Conservation (phyloP, 2,113 vertebrate genomes). For the Talpa occidentalis region DNA sequence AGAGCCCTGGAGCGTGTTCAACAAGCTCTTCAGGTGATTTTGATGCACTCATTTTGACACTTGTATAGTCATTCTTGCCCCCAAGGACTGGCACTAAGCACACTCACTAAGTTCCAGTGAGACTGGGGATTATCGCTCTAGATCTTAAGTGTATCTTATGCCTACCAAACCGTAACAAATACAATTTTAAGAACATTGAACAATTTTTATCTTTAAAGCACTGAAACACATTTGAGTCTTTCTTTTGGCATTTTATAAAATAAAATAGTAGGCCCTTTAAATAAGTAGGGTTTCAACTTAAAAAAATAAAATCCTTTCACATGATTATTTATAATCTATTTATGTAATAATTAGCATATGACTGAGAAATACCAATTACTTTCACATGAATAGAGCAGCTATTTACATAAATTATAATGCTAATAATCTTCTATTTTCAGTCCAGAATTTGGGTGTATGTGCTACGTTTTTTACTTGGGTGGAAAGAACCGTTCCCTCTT, state of each 20-base stretch:
- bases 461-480: constrained; percentile 46
- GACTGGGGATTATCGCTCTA: background rate
- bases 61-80: background rate
- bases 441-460: constrained; percentile 47
- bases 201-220: constrained; percentile 35
- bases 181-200: constrained; percentile 6
- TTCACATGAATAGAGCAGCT: constrained; percentile 54
- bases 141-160: background rate
- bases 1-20: background rate
- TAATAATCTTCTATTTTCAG: constrained; percentile 73
- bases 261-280: constrained; percentile 57
- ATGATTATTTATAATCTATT: constrained; percentile 71
- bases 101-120: background rate
- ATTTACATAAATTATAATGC: constrained; percentile 80
- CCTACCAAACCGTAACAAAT: constrained; percentile 17
- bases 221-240: background rate
- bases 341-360: constrained; percentile 71
- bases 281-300: constrained; percentile 45
- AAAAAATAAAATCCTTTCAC: constrained; percentile 57
- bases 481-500: constrained; percentile 52
- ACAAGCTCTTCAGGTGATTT: background rate
- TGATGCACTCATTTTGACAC: background rate
- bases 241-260: constrained; percentile 29
- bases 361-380: constrained; percentile 70
- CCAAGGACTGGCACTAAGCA: background rate